Evolutionary conservation across 2,113 vertebrate genomes (phyloP).

Genomic region (Psophia crepitans): DNA sequence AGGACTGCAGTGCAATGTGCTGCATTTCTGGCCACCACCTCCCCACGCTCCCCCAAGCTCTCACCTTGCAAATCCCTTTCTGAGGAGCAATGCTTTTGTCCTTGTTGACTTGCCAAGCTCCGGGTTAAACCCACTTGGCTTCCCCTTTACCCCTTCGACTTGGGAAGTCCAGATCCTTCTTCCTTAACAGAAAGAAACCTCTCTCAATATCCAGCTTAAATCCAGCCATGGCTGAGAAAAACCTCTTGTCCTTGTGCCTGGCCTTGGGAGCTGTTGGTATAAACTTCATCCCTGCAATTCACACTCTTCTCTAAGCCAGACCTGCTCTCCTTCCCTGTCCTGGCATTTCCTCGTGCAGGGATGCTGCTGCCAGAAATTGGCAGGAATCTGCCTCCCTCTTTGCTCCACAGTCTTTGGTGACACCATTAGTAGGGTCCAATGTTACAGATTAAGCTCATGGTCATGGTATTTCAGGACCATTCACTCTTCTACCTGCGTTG

Average conservation of each 20-base stretch:
- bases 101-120: not conserved
- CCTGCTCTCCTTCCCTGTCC: not conserved
- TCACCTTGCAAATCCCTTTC: not conserved
- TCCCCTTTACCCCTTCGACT: not conserved
- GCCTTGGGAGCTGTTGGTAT: not conserved
- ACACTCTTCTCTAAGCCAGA: not conserved
- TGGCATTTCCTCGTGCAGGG: not conserved
- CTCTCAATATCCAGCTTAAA: not conserved
- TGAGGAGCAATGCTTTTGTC: not conserved
- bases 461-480: not conserved
- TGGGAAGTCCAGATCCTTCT: not conserved
- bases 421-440: not conserved
- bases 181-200: not conserved
- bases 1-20: fast-evolving
- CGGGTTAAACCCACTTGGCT: fast-evolving
- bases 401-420: not conserved
- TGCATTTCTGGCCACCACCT: not conserved
- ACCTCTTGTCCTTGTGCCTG: not conserved
- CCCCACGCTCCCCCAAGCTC: fast-evolving
- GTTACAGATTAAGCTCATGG: fast-evolving
- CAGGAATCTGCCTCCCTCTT: not conserved
- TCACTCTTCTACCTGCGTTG: no score
- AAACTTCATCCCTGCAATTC: fast-evolving
- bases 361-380: not conserved
- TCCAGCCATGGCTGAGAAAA: not conserved